Evolutionary conservation across 2,888 invertebrate genomes (phyloP).

Genomic region (Strigamia crassipes): DNA sequence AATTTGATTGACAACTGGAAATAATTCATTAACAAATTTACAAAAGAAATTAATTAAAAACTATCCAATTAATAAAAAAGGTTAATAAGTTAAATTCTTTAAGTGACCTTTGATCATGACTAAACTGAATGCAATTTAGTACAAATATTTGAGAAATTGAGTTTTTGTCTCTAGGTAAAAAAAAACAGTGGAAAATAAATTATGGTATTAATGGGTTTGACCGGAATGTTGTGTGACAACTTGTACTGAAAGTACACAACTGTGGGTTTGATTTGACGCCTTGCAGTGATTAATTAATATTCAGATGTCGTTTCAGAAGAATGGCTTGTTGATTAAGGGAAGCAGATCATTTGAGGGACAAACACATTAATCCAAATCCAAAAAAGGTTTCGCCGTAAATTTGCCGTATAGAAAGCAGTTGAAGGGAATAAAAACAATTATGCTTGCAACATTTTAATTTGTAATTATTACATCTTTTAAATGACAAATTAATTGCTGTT

Average conservation of each 20-base stretch:
- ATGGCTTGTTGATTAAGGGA: conserved; percentile 4
- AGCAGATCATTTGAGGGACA: conserved; percentile 8
- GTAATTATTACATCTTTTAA: no score
- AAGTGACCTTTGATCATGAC: neutral
- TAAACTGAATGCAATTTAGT: neutral
- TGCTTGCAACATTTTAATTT: no score
- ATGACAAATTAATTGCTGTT: no score
- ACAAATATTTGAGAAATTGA: neutral
- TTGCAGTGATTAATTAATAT: conserved; percentile 16
- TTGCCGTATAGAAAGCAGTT: neutral
- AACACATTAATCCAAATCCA: neutral
- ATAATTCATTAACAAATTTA: no score
- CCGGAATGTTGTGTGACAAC: conserved; percentile 26
- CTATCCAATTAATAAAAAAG: neutral
- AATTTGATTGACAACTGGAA: no score
- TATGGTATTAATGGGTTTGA: neutral
- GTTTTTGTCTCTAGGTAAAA: neutral
- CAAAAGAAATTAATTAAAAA: no score
- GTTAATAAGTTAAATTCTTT: neutral
- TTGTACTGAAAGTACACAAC: neutral
- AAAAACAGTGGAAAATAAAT: neutral
- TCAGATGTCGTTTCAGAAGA: neutral
- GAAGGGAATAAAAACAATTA: neutral
- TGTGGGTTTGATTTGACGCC: conserved; percentile 21
- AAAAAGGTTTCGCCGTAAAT: neutral